Evolutionary conservation across 2,888 invertebrate species (phyloP), one percentile per base, ranked within the genome.

Genomic region (Hydriomena furcata): DNA sequence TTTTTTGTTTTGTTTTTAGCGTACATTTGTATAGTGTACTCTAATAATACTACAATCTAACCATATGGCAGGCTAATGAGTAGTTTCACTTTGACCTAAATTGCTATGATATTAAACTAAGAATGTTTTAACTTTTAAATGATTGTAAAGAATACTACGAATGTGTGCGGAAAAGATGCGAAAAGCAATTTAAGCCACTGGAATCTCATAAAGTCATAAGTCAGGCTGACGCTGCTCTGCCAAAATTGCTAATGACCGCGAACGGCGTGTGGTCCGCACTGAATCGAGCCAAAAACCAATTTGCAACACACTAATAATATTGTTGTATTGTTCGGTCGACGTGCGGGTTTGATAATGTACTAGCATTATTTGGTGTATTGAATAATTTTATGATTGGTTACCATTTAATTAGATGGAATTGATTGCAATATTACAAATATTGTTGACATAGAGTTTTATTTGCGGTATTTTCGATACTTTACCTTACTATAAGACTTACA

Each of bases 221-320:
- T 84, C 79, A 75, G 69, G 67, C 68, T 70, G 69, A 71, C 71
- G 76, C 66, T 67, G 74, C 73, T 78, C 79, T 84, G 88, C 88
- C 88, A 88, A 89, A 86, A 86, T 79, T 81, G 87, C 79, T 88
- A 87, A 88, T 86, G 87, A 84, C 82, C 83, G 82, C 80, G 82
- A 76, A 68, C 76, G 71, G 73, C 71, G 74, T 73, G 79, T 76
- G 82, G 83, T 76, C 79, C 76, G 73, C 74, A 71, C 74, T 71
- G 71, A 74, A 78, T 82, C 76, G 83, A 79, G 86, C 87, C 86
- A 86, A 86, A 85, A 88, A 86, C 82, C 85, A 87, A 89, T 88
- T 87, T 87, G 80, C 78, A 71, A 73, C 73, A 73, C 72, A 78
- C 79, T 81, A 79, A 84, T 82, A 82, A 81, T 77, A 69, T 71